These are phyloP conservation scores for Toxotes lorentzi DNA, from an alignment of 2,797 vertebrate species.

Conservation along the genomic window DNA sequence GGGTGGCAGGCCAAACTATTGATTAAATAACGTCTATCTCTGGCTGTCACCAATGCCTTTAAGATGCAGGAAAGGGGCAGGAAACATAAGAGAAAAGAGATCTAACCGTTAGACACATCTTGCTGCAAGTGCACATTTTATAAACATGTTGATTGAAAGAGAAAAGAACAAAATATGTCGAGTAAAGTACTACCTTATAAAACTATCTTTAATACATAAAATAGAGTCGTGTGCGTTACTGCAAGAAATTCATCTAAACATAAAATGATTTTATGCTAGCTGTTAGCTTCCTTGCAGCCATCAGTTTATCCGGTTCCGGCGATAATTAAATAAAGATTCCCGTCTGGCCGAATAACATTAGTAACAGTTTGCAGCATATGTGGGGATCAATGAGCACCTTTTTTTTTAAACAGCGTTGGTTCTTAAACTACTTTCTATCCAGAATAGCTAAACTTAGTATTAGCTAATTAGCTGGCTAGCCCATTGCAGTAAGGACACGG, in stretches of 20 bases:
- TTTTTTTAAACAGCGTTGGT: constrained; percentile 26
- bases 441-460: constrained; percentile 5
- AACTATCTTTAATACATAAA: not conserved
- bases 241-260: not conserved
- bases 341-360: constrained; percentile 2
- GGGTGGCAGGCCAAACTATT: not conserved
- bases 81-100: too few species aligned
- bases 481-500: constrained; percentile 33
- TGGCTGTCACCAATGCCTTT: not conserved
- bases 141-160: not conserved
- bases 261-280: not conserved
- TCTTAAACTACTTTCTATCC: constrained; percentile 30
- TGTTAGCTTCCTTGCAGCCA: constrained; percentile 2
- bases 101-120: not conserved
- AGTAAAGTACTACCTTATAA: not conserved
- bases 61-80: not conserved
- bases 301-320: not conserved
- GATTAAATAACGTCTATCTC: not conserved
- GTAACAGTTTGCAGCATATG: constrained; percentile 7
- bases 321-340: constrained; percentile 23
- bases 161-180: accelerated
- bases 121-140: not conserved
- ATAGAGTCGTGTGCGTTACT: not conserved
- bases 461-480: constrained; percentile 56
- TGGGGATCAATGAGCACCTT: not conserved